These are phyloP conservation scores for Atethmia centrago DNA, from an alignment of 2,888 invertebrate species.

Conservation along the genomic window DNA sequence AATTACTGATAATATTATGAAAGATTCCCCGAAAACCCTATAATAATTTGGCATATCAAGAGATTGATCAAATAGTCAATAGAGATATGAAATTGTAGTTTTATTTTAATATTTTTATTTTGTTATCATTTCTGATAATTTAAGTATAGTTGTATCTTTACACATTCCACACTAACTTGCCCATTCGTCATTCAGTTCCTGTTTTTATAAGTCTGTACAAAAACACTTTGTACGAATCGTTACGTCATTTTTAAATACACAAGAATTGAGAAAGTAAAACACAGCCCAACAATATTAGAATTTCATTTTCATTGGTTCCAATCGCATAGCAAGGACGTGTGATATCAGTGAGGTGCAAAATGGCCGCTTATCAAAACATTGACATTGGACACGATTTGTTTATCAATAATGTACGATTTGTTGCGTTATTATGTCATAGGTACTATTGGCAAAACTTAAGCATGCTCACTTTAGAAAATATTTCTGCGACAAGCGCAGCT, in stretches of 20 bases:
- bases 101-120: slow-evolving; percentile 28
- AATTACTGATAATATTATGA: slow-evolving; percentile 37
- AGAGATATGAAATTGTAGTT: slow-evolving; percentile 21
- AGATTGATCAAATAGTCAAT: slow-evolving; percentile 23
- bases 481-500: no score
- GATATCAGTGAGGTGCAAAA: slow-evolving; percentile 53
- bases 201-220: not conserved
- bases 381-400: slow-evolving; percentile 58
- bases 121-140: slow-evolving; percentile 15
- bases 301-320: not conserved
- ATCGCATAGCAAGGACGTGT: slow-evolving; percentile 26
- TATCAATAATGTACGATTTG: slow-evolving; percentile 58
- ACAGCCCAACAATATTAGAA: not conserved
- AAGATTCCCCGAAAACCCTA: slow-evolving; percentile 9
- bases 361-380: slow-evolving; percentile 59
- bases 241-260: not conserved
- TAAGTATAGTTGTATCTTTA: slow-evolving; percentile 2
- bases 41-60: slow-evolving; percentile 11
- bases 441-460: no score
- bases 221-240: not conserved
- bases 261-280: not conserved
- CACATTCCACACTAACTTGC: not conserved
- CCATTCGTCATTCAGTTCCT: slow-evolving; percentile 12
- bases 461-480: no score
- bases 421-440: slow-evolving; percentile 60